Conservation (phyloP, 2,797 vertebrate genomes). For the Sebastes steindachneri region DNA sequence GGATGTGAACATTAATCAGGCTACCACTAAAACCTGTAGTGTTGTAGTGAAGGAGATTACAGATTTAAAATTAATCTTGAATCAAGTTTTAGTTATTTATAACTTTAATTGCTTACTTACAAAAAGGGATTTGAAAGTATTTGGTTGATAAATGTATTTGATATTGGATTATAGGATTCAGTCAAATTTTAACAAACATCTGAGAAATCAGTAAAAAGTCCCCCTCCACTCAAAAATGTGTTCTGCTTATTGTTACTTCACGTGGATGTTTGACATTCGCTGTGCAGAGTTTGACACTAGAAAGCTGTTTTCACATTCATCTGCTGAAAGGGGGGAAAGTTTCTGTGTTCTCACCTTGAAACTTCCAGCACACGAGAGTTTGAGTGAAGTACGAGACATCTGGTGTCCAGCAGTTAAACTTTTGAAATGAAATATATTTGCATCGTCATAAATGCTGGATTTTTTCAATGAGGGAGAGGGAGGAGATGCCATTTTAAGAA, state of each 20-base stretch:
- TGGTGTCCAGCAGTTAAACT: not conserved
- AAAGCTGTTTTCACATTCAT: too few relatives aligned
- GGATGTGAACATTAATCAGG: too few relatives aligned
- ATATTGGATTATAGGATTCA: too few relatives aligned
- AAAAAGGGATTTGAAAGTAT: too few relatives aligned
- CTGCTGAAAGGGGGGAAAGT: not conserved
- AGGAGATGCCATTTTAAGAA: not conserved
- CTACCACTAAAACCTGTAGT: too few relatives aligned
- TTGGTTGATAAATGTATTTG: too few relatives aligned
- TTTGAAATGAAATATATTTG: not conserved
- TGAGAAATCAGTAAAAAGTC: too few relatives aligned
- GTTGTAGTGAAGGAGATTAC: too few relatives aligned
- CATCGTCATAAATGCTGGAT: not conserved
- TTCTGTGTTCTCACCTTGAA: not conserved
- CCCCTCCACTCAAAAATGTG: not conserved
- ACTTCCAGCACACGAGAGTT: not conserved
- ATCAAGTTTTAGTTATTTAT: too few relatives aligned
- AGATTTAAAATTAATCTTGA: too few relatives aligned
- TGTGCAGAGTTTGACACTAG: not conserved
- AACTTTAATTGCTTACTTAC: too few relatives aligned
- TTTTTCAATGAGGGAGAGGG: not conserved
- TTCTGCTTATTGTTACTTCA: not conserved
- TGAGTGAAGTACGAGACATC: not conserved
- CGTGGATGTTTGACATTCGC: not conserved
- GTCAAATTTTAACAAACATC: too few relatives aligned